Evolutionary conservation across 1,140 invertebrate species (phyloP), one percentile per base, ranked within the genome.

Genomic region (Mactra quadrangularis): DNA sequence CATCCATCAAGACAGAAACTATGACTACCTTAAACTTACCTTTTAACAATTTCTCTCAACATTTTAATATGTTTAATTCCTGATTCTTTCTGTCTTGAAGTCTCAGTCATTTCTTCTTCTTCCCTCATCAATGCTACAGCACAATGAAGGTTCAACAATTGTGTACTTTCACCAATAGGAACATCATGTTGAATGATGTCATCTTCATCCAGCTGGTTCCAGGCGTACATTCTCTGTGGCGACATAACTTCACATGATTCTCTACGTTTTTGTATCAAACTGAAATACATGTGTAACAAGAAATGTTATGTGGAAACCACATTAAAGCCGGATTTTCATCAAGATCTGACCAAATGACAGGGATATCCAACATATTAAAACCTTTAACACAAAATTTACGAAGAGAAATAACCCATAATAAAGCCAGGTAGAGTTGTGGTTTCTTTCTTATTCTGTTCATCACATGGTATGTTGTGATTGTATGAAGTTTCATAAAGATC

Each of bases 161-260:
- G 52, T 15, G 62, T 33, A 3, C 19, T 22, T 29, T 85, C 83
- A 3, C 72, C 77, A 27, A 87, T 83, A 55, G 68, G 59, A 2
- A 86, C 41, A 13, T 62, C 64, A 33, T 83, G 84, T 17, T 84
- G 62, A 6, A 87, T 55, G 3, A 88, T 62, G 38, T 86, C 79
- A 6, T 85, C 81, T 45, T 83, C 60, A 47, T 84, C 77, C 22
- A 89, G 75, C 78, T 84, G 83, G 60, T 89, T 87, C 89, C 89
- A 90, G 19, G 53, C 15, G 53, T 87, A 85, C 27, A 76, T 71
- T 25, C 64, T 81, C 6, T n/a, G 9, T 70, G 72, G 86, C 50
- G 52, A 78, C 35, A 82, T 33, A 1, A 84, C 83, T 22, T 86
- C 77, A 64, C 84, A 76, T 38, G 76, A 47, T 52, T 87, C 84